A percentile compares a stretch with the other conserved stretches of the same genome.
Evolutionary conservation across 2,797 vertebrate species (phyloP).

Genomic region (Alosa sapidissima): DNA sequence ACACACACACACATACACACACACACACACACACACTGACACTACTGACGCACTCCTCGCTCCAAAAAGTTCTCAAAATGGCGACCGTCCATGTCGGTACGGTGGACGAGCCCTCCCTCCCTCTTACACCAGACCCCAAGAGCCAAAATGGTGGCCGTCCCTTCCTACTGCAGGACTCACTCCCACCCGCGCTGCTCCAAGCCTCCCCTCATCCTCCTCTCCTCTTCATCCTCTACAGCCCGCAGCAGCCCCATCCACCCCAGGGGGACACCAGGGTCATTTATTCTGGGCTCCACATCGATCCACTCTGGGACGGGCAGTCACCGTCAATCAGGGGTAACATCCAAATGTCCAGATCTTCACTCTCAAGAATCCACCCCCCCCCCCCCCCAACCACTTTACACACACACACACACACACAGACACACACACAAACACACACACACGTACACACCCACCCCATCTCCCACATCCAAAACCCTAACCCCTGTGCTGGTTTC

Average conservation of each 20-base stretch:
- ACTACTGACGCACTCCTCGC: neutral
- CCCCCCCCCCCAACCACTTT: too few species aligned
- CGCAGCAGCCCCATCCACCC: neutral
- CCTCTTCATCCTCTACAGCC: neutral
- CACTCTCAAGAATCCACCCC: neutral
- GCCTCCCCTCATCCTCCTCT: too few species aligned
- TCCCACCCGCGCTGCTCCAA: too few species aligned
- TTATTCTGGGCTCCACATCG: neutral
- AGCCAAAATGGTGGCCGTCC: neutral
- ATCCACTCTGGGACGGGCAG: neutral
- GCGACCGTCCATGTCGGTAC: neutral
- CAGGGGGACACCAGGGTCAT: neutral
- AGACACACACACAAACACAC: neutral
- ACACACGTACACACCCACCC: neutral
- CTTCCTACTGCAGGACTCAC: neutral
- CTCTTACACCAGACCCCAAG: neutral
- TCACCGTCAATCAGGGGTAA: neutral
- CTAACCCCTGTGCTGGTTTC: conserved; percentile 16
- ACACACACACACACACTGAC: neutral
- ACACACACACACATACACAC: neutral
- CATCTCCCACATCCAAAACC: neutral
- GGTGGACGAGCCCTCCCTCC: neutral
- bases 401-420: neutral
- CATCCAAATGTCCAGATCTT: neutral
- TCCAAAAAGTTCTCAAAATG: neutral